Conservation (phyloP, 2,797 vertebrate species). For the Silurus aristotelis region DNA sequence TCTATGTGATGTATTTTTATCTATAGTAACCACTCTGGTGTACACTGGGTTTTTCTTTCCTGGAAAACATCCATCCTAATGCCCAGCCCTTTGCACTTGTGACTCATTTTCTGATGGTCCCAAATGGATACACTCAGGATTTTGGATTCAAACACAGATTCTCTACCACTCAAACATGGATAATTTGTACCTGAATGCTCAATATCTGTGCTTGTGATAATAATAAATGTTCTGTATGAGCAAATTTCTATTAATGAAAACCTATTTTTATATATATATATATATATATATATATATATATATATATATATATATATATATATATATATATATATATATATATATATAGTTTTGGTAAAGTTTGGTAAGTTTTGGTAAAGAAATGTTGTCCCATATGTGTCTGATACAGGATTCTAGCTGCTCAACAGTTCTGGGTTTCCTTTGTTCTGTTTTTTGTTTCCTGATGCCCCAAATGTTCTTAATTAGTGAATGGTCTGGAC, state of each 20-base stretch:
- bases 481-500: no score
- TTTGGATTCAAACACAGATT: background rate
- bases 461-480: no score
- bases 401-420: no score
- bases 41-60: background rate
- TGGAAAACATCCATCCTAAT: background rate
- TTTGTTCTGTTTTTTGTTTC: no score
- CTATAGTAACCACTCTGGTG: background rate
- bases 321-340: no score
- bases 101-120: constrained; percentile 9
- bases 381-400: no score
- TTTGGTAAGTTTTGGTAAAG: no score
- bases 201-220: background rate
- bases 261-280: no score
- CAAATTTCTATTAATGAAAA: background rate
- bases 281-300: no score
- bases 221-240: background rate
- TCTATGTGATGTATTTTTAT: background rate
- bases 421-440: no score
- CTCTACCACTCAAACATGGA: background rate
- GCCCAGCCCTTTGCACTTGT: background rate
- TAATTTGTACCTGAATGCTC: background rate
- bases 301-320: no score
- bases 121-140: background rate
- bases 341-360: no score